A percentile compares a stretch with the other conserved stretches of the same genome.
Conservation (phyloP, 37 sponge, comb jelly and placozoan species). For the Ephydatia muelleri region DNA sequence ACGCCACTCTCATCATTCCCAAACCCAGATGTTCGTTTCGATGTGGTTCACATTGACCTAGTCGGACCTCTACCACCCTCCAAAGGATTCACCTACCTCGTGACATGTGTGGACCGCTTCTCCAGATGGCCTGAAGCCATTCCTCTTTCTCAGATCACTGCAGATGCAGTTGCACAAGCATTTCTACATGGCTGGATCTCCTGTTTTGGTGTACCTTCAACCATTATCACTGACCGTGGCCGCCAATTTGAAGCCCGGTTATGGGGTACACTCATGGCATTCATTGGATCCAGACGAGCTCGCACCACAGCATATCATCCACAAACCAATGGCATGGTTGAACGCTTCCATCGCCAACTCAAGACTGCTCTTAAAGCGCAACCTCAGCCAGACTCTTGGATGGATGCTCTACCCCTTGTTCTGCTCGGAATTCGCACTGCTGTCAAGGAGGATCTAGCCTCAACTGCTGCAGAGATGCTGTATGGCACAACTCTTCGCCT, state of each 20-base stretch:
- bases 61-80: constrained; percentile 70
- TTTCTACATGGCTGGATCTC: constrained; percentile 56
- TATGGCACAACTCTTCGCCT: constrained; percentile 71
- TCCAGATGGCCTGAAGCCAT: constrained; percentile 52
- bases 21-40: constrained; percentile 53
- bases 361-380: constrained; percentile 67
- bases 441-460: constrained; percentile 52
- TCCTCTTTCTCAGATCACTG: constrained; percentile 32
- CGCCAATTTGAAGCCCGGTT: constrained; percentile 52
- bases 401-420: constrained; percentile 52
- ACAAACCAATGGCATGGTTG: constrained; percentile 63
- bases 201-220: constrained; percentile 61
- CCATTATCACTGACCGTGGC: constrained; percentile 63
- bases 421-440: constrained; percentile 68
- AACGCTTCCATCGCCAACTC: constrained; percentile 59
- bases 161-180: constrained; percentile 39
- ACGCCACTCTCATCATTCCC: constrained; percentile 38
- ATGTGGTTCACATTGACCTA: constrained; percentile 61
- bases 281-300: constrained; percentile 27
- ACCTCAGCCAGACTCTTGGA: constrained; percentile 47
- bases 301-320: constrained; percentile 66
- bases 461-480: constrained; percentile 67
- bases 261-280: constrained; percentile 2
- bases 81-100: constrained; percentile 51
- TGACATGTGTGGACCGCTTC: constrained; percentile 45